Conservation (phyloP, 1,140 invertebrate genomes). For the Trissolcus basalis region DNA sequence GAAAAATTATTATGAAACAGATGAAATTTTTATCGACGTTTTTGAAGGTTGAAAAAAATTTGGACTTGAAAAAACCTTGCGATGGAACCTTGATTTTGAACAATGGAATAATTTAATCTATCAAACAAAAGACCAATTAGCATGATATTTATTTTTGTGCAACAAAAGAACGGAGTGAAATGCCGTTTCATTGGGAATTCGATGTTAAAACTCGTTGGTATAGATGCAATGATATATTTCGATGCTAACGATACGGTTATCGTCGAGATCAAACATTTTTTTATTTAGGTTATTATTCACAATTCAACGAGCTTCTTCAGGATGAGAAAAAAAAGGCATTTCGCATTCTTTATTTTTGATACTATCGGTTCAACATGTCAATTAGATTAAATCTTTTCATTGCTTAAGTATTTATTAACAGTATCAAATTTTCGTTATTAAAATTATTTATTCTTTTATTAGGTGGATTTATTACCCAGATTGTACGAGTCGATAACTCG, state of each 20-base stretch:
- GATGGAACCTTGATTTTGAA: too few species aligned
- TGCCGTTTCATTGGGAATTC: slow-evolving; percentile 42
- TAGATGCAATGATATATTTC: slow-evolving; percentile 32
- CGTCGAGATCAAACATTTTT: slow-evolving; percentile 32
- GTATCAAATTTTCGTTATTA: slow-evolving; percentile 8
- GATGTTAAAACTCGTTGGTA: slow-evolving; percentile 23
- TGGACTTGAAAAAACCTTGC: too few species aligned
- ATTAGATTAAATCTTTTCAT: slow-evolving; percentile 15
- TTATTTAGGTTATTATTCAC: slow-evolving; percentile 39
- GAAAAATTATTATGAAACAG: too few species aligned
- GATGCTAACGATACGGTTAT: slow-evolving; percentile 35
- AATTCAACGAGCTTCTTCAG: slow-evolving; percentile 8
- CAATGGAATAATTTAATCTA: slow-evolving; percentile 9
- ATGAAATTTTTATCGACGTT: too few species aligned
- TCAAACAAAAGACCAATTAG: slow-evolving; percentile 33
- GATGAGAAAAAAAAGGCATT: slow-evolving; percentile 1
- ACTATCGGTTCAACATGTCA: slow-evolving; percentile 5
- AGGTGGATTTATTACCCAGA: slow-evolving; percentile 16
- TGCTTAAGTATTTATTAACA: slow-evolving; percentile 20
- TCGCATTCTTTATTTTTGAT: slow-evolving; percentile 21
- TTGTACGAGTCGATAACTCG: slow-evolving; percentile 17
- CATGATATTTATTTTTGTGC: slow-evolving; percentile 34
- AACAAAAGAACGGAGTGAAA: slow-evolving; percentile 37
- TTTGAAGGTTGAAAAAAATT: background rate
- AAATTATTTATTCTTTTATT: slow-evolving; percentile 10